Evolutionary conservation across 2,113 vertebrate genomes (phyloP), one percentile per base, ranked within the genome.

Genomic region (Leucosticte australis): DNA sequence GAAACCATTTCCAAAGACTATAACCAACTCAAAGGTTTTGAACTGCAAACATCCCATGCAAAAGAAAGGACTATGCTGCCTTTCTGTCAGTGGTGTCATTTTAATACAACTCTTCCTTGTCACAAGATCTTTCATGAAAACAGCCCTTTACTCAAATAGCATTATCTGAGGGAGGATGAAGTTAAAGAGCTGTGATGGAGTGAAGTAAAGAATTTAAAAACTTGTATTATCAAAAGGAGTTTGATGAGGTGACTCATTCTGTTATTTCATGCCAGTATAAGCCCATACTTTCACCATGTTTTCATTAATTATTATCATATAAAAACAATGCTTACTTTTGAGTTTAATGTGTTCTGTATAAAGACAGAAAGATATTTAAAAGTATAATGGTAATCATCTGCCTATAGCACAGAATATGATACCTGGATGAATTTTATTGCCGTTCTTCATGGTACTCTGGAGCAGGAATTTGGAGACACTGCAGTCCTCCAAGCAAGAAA

Each of bases 141-240:
- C 59, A 95, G 49, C 6, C 33, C 13, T 93, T 87, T 94, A 95
- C 92, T 96, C 94, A 86, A 93, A 91, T 83, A 93, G 44, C 68
- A 70, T 74, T 95, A 90, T 95, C 84, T 90, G 94, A 93, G 71
- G 91, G 86, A 94, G 77, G 91, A 82, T 91, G 67, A 95, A 95
- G 81, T 89, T 95, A 83, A 87, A 91, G 63, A 93, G 42, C 55
- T 88, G 50, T 94, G 90, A 91, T 76, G 87, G 82, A 74, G 17
- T 62, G 67, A 88, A 90, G 55, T 28, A 37, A 89, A 90, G 69
- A 64, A 67, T 7, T 52, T 20, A 1, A 47, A 14, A 59, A 37
- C 10, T 67, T 27, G 3, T n/a, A 46, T 83, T 90, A 56, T 90
- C 82, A 44, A 86, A 91, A 74, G 39, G n/a, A 93, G 41, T 28